Percentiles rank a stretch among this genome's conserved stretches.
Evolutionary conservation across 2,113 vertebrate species (phyloP).

Genomic region (Periophthalmus modestus): DNA sequence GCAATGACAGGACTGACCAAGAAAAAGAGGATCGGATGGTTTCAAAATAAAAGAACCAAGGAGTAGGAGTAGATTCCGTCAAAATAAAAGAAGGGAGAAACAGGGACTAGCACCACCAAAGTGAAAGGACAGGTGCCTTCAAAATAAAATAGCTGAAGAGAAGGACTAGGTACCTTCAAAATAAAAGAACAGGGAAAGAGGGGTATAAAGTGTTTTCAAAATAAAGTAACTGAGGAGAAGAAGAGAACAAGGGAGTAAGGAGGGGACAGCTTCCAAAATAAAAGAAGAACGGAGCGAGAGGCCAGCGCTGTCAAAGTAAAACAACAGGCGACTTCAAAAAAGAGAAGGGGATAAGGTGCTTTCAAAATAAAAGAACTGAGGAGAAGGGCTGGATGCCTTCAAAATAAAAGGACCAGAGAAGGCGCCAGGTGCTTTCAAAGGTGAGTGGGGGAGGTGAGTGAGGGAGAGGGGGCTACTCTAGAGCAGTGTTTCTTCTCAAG

Average conservation of each 20-base stretch:
- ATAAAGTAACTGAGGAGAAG: too few species aligned
- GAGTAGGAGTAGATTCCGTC: too few species aligned
- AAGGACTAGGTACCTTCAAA: slow-evolving; percentile 39
- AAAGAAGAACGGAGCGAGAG: slow-evolving; percentile 17
- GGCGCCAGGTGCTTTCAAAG: not conserved
- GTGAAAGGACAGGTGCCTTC: slow-evolving; percentile 58
- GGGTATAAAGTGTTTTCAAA: too few species aligned
- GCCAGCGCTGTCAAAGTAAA: slow-evolving; percentile 43
- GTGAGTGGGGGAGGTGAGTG: slow-evolving; percentile 61
- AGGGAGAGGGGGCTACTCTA: slow-evolving; percentile 34
- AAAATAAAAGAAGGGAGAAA: slow-evolving; percentile 13
- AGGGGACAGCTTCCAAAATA: too few species aligned
- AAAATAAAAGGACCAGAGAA: slow-evolving; percentile 55
- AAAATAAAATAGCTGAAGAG: slow-evolving; percentile 62
- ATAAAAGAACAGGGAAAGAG: too few species aligned
- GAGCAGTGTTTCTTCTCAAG: slow-evolving; percentile 51
- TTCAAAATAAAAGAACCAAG: slow-evolving; percentile 12
- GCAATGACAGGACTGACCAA: too few species aligned
- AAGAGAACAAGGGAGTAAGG: too few species aligned
- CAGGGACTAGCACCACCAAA: slow-evolving; percentile 27
- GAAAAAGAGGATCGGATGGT: too few species aligned
- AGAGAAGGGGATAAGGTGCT: slow-evolving; percentile 38
- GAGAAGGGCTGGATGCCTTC: slow-evolving; percentile 55
- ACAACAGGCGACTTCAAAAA: slow-evolving; percentile 17
- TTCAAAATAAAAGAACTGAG: slow-evolving; percentile 60